Evolutionary conservation across 2,888 invertebrate species (phyloP).

Genomic region (Amphipoea lucens): DNA sequence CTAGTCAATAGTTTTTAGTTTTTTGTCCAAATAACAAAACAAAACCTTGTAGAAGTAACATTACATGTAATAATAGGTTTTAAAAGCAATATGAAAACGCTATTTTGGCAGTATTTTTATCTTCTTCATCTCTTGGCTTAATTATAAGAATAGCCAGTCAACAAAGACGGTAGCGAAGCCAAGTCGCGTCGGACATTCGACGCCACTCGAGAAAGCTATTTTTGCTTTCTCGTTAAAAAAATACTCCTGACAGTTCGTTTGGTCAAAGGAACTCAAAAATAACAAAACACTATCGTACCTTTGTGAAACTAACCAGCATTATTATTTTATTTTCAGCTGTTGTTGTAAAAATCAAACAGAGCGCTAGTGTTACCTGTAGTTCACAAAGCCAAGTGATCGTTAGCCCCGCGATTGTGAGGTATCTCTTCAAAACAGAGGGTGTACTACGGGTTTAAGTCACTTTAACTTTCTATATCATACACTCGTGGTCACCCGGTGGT

Average conservation of each 20-base stretch:
- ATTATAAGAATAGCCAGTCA: not conserved
- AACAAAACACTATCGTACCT: conserved; percentile 31
- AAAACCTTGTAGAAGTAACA: too few species aligned
- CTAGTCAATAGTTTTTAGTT: too few species aligned
- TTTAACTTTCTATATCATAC: not conserved
- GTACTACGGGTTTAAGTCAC: conserved; percentile 34
- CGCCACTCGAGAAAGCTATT: not conserved
- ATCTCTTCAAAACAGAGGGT: conserved; percentile 35
- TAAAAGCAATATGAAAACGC: not conserved
- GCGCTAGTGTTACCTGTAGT: conserved; percentile 20
- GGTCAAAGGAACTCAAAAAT: not conserved
- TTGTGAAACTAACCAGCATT: conserved; percentile 36
- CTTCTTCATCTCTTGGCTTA: not conserved
- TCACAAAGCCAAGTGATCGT: conserved; percentile 64
- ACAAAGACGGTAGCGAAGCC: not conserved
- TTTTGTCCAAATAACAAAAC: too few species aligned
- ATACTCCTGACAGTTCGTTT: not conserved
- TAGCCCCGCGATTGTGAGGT: conserved; percentile 52
- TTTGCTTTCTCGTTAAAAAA: conserved; percentile 12
- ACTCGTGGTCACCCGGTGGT: not conserved
- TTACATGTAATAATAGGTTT: not conserved
- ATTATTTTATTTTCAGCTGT: conserved; percentile 47
- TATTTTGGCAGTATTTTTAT: not conserved
- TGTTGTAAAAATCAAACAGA: conserved; percentile 48
- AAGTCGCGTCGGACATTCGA: not conserved